Evolutionary conservation across 2,888 invertebrate genomes (phyloP), one percentile per base, ranked within the genome.

Genomic region (Philopedon plagiatum): DNA sequence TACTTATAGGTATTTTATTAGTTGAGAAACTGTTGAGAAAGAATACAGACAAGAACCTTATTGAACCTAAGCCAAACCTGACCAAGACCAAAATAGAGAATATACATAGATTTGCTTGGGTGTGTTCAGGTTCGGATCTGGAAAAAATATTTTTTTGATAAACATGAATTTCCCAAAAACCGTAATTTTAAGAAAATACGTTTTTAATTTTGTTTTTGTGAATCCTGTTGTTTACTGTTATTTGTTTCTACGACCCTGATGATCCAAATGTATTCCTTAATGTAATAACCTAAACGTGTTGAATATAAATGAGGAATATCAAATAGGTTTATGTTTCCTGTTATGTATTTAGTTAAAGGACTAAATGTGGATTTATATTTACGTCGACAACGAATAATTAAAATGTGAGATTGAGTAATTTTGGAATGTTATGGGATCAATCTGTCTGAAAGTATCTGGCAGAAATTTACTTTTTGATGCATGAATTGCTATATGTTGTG

Each of bases 271-370:
- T 54, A 54, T 64, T 64, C 41, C 54, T 18, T 34, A 64, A 64
- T 64, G 54, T 54, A 56, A 64, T 64, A 64, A 41, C 39, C 54
- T 23, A 54, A 64, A 64, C 64, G 64, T 26, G 54, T 26, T 64
- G 64, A 64, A 64, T 64, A 64, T 39, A 56, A 64, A 64, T 56
- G 54, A 64, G 64, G 54, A 39, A 56, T 56, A 41, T 64, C 64
- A 54, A 64, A 64, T 64, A 56, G 54, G 64, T 64, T 64, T 64
- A 37, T 51, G 39, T 54, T 64, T 64, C 64, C 56, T 56, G 64
- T 51, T 63, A 57, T 57, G 34, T 37, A 39, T 39, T 41, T 58
- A 57, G 51, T 54, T 57, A 57, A 41, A 41, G 23, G 41, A 15
- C 34, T 58, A 58, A 58, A 58, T 58, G 58, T 26, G 26, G 41